Base-by-base conservation (phyloP, 2,113 vertebrate genomes). In the Poeciliopsis prolifica region DNA sequence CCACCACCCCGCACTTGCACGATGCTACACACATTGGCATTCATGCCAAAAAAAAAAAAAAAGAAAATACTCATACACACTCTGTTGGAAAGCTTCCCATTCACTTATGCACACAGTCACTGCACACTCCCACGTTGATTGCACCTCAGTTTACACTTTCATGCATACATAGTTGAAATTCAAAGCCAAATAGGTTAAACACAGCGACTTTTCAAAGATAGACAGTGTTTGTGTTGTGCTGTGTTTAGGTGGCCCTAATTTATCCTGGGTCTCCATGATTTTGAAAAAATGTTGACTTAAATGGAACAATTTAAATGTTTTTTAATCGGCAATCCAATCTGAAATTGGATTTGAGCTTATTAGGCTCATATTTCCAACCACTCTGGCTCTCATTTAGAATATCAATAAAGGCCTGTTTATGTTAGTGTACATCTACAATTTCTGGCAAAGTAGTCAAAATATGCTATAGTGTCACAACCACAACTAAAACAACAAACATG, bases 21-120 rank as follows among this genome's bases (percentile, higher is more conserved):
- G 14, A 74, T n/a, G 61, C 66, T 67, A 44, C 48, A 67, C 78
- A 83, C 83, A 80, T 37, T 37, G 35, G 35, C 35, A 37, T 70
- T 74, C 83, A 73, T 85, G 74, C 72, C 77, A 81, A 84, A 87
- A 91, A 5, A 48, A 44, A 44, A 44, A n/a, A 85, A 72, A 82
- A 86, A 86, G 82, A 80, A 87, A 81, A 90, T 66, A 67, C 79
- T 69, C 74, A 42, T 63, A 69, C 82, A 84, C 65, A 77, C 83
- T 26, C 70, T 40, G 83, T 35, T 86, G 88, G 86, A 85, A 74
- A 70, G 76, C 71, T 65, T 85, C 70, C 58, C 71, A 64, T 74
- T 82, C 78, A 60, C 77, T 80, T 85, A 65, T 68, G 37, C 68
- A 77, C 60, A 72, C 65, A 54, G 35, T 70, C 30, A 54, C 61